phyloP scores from a whole-genome alignment of 35 echinoderm and acorn worm genomes.

The Apostichopus californicus region DNA sequence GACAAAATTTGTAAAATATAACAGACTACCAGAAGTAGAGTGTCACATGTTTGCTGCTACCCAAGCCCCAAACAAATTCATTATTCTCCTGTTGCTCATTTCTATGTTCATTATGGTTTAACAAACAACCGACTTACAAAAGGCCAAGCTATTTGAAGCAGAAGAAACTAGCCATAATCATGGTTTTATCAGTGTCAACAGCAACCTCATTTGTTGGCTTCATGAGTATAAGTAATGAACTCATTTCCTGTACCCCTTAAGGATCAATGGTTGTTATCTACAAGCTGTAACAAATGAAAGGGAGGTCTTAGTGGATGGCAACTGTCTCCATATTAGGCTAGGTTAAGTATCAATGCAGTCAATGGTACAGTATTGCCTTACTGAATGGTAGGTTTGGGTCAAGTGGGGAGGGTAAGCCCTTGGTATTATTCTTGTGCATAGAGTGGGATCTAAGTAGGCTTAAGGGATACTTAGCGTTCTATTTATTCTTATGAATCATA shows the following conservation, averaged over 20 bases:
- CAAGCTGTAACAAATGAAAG: not conserved
- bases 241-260: not conserved
- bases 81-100: no score
- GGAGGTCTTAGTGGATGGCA: not conserved
- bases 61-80: no score
- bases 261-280: not conserved
- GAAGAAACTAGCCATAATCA: no score
- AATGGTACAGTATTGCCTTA: not conserved
- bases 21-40: no score
- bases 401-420: conserved; percentile 8
- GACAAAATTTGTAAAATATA: no score
- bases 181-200: not conserved
- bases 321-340: not conserved
- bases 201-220: not conserved
- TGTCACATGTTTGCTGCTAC: no score
- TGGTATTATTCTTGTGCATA: not conserved
- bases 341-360: not conserved
- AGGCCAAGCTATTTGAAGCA: no score
- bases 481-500: not conserved
- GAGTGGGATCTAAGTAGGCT: not conserved
- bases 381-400: not conserved
- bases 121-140: no score
- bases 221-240: not conserved
- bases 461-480: not conserved
- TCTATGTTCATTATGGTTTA: no score